These are phyloP conservation scores for Parnassius mnemosyne DNA, from an alignment of 2,888 invertebrate genomes.

Conservation along the genomic window DNA sequence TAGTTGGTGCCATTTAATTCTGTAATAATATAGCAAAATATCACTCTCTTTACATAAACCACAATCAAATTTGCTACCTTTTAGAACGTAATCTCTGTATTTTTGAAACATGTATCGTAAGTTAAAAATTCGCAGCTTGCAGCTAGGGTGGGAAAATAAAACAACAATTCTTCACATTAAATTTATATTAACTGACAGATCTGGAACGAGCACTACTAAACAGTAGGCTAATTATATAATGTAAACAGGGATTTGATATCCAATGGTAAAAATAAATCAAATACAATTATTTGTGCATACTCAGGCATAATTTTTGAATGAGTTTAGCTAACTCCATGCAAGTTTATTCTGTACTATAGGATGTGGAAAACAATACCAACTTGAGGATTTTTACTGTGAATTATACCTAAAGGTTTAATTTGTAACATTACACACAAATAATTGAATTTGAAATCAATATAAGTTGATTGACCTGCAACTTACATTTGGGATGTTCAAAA, in stretches of 20 bases:
- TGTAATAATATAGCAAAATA: no score
- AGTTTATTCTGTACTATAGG: no score
- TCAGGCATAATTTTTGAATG: no score
- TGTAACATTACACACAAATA: conserved; percentile 11
- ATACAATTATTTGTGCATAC: conserved; percentile 18
- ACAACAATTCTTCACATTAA: conserved; percentile 76
- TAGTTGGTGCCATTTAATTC: no score
- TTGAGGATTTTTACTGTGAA: no score
- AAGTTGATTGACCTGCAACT: conserved; percentile 4
- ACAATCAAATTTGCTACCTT: no score
- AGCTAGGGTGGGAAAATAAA: conserved; percentile 57
- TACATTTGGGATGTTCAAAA: not conserved
- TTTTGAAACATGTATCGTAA: no score
- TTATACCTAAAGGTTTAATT: no score
- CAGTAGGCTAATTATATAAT: conserved; percentile 30
- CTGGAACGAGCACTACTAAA: conserved; percentile 63
- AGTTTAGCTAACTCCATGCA: no score
- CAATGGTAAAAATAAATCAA: not conserved
- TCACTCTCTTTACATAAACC: no score
- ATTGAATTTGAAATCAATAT: conserved; percentile 13
- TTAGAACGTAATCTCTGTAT: no score
- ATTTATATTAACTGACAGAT: conserved; percentile 78
- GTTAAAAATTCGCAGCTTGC: conserved; percentile 46
- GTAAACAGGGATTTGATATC: not conserved
- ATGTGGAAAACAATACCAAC: no score